A percentile compares a stretch with the other conserved stretches of the same genome.
These are phyloP conservation scores for Fregata magnificens DNA, from an alignment of 2,113 vertebrate species.

Conservation along the genomic window DNA sequence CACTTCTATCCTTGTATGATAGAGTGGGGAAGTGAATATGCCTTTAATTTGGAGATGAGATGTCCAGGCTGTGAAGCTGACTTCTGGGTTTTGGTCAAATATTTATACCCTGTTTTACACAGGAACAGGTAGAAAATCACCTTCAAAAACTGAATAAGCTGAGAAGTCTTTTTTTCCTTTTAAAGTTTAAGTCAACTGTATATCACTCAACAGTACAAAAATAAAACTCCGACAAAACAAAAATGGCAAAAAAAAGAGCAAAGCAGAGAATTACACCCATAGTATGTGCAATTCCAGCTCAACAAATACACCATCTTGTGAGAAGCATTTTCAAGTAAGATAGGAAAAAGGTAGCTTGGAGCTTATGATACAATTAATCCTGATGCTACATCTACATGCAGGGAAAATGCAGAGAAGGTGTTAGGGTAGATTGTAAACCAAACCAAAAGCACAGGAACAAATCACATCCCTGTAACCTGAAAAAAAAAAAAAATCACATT, in stretches of 20 bases:
- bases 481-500: neutral
- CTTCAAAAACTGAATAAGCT: neutral
- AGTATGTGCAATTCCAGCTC: neutral
- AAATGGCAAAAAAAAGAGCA: neutral
- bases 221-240: neutral
- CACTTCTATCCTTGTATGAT: neutral
- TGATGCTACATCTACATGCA: neutral
- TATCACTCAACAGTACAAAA: neutral
- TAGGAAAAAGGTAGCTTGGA: neutral
- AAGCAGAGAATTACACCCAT: neutral
- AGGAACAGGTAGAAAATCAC: neutral
- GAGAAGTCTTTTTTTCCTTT: neutral
- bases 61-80: neutral
- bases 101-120: neutral
- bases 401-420: neutral
- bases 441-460: neutral
- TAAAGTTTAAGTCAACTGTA: neutral
- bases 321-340: neutral
- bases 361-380: neutral
- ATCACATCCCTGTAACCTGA: neutral
- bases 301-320: neutral
- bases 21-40: neutral
- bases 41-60: neutral
- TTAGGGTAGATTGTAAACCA: neutral
- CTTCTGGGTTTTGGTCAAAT: neutral